A percentile compares a stretch with the other conserved stretches of the same genome.
Evolutionary conservation across 2,113 vertebrate species (phyloP).

Genomic region (Gila orcuttii): DNA sequence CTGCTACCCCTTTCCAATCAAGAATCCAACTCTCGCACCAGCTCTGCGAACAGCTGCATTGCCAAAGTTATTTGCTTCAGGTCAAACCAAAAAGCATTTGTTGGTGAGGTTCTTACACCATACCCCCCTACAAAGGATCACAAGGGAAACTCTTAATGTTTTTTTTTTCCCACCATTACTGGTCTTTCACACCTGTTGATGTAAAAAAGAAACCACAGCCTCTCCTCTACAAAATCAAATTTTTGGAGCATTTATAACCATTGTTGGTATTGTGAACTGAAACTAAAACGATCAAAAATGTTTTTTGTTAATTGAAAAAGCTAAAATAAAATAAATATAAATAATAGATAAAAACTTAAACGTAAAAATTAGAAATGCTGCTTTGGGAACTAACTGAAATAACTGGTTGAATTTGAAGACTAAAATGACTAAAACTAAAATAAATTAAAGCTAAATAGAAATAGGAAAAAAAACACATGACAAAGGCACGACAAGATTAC

Average conservation of each 20-base stretch:
- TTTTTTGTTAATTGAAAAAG: not conserved
- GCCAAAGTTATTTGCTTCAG: conserved; percentile 32
- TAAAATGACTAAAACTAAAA: not conserved
- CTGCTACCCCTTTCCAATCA: conserved; percentile 1
- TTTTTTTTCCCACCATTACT: not conserved
- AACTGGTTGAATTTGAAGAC: not conserved
- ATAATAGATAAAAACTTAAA: not conserved
- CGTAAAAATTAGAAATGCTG: not conserved
- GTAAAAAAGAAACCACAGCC: not conserved
- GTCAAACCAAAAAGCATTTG: conserved; percentile 33
- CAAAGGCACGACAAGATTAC: not conserved
- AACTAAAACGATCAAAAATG: not conserved
- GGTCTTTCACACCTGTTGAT: conserved; percentile 6
- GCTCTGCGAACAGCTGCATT: conserved; percentile 47
- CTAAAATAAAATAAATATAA: not conserved
- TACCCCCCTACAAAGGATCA: not conserved
- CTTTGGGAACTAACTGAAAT: not conserved
- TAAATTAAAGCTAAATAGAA: not conserved
- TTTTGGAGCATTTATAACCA: not conserved
- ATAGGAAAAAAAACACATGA: not conserved
- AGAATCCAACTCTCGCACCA: not conserved
- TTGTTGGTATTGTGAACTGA: not conserved
- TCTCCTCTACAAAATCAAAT: not conserved
- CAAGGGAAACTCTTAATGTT: not conserved
- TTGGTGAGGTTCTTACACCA: not conserved